Evolutionary conservation across 2,113 vertebrate species (phyloP).

Genomic region (Larimichthys polyactis): DNA sequence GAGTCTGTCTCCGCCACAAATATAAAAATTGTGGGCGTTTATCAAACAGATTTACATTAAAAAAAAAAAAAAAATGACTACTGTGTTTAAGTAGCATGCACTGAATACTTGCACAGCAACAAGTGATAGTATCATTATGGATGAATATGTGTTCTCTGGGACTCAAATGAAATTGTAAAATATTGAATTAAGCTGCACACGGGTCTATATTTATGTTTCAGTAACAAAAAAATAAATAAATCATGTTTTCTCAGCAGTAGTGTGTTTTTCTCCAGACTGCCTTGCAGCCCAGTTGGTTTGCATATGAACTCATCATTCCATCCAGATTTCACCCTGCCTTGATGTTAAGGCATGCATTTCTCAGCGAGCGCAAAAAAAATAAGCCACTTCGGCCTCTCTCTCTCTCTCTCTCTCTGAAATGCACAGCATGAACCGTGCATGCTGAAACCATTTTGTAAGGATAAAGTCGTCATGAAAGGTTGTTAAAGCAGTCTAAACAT

Average conservation of each 20-base stretch:
- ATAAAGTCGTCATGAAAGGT: slow-evolving; percentile 45
- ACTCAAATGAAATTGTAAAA: slow-evolving; percentile 9
- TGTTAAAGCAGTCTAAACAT: slow-evolving; percentile 46
- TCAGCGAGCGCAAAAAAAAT: slow-evolving; percentile 37
- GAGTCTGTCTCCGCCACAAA: neutral
- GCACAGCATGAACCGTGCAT: slow-evolving; percentile 43
- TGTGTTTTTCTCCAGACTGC: neutral
- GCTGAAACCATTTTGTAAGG: slow-evolving; percentile 65
- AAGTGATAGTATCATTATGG: slow-evolving; percentile 10
- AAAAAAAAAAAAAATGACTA: neutral
- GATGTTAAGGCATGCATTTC: slow-evolving; percentile 36
- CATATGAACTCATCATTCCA: slow-evolving; percentile 13
- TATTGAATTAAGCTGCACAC: neutral
- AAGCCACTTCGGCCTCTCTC: slow-evolving; percentile 7
- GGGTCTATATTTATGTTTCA: neutral
- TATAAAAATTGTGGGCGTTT: neutral
- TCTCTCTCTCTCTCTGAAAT: slow-evolving; percentile 31
- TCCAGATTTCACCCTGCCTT: neutral
- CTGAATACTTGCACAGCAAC: slow-evolving; percentile 3
- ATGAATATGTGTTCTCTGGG: slow-evolving; percentile 31
- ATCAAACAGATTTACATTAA: neutral
- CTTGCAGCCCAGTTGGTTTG: slow-evolving; percentile 12
- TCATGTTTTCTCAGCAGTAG: neutral
- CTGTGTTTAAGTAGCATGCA: neutral
- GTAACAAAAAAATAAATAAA: neutral